Evolutionary conservation across 2,797 vertebrate species (phyloP).

Genomic region (Mallotus villosus): DNA sequence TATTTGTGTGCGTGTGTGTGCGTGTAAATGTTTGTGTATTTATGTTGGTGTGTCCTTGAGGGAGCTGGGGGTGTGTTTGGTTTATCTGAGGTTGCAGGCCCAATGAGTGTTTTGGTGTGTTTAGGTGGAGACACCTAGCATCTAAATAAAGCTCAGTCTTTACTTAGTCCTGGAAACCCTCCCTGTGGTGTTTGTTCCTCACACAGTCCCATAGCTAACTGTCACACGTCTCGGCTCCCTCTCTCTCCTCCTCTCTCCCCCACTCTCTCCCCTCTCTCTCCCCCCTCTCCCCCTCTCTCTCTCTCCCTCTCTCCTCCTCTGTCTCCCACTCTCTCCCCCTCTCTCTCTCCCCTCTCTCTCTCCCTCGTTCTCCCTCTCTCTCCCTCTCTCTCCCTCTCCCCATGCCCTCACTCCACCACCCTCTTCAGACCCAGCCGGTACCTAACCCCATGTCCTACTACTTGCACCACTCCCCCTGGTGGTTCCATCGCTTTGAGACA

Average conservation of each 20-base stretch:
- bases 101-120: conserved; percentile 19
- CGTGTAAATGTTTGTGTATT: conserved; percentile 11
- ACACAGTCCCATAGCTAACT: background rate
- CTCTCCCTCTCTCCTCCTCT: background rate
- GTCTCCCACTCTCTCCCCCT: background rate
- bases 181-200: conserved; percentile 7
- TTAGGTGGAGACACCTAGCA: conserved; percentile 36
- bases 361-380: background rate
- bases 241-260: conserved; percentile 1
- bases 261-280: background rate
- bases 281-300: background rate
- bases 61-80: conserved; percentile 48
- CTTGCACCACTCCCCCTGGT: conserved; percentile 87
- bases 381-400: background rate
- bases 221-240: background rate
- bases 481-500: conserved; percentile 88
- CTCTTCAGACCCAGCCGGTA: conserved; percentile 88
- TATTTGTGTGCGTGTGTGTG: background rate
- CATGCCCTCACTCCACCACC: background rate
- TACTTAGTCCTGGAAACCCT: conserved; percentile 56
- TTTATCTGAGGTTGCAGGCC: conserved; percentile 51
- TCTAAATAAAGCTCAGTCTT: conserved; percentile 57
- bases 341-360: too few species aligned
- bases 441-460: conserved; percentile 92
- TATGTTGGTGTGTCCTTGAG: conserved; percentile 26